Evolutionary conservation across 2,888 invertebrate genomes (phyloP).

Genomic region (Caenorhabditis angaria): DNA sequence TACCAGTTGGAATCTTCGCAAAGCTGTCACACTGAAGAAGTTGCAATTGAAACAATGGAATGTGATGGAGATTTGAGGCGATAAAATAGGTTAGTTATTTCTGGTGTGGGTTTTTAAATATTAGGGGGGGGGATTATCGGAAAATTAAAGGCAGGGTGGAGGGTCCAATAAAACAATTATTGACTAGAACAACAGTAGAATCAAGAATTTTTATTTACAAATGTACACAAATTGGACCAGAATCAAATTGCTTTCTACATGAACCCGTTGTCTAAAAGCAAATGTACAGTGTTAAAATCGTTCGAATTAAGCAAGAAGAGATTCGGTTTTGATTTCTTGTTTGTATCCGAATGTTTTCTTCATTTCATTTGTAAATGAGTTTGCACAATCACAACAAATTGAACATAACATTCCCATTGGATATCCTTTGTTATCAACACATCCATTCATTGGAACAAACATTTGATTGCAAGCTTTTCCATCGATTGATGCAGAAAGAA

Average conservation of each 20-base stretch:
- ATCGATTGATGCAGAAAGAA: constrained; percentile 30
- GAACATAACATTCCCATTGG: constrained; percentile 69
- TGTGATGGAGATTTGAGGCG: no score
- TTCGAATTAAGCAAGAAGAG: background rate
- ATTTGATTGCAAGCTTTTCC: constrained; percentile 60
- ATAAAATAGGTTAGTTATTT: no score
- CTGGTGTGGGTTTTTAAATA: no score
- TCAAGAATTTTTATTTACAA: constrained; percentile 2
- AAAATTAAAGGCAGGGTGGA: no score
- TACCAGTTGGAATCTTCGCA: no score
- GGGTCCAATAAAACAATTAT: no score
- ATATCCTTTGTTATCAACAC: constrained; percentile 61
- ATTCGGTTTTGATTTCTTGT: constrained; percentile 20
- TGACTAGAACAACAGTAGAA: no score
- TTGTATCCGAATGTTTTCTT: constrained; percentile 62
- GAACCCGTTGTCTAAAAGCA: constrained; percentile 1
- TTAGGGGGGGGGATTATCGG: no score
- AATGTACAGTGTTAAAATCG: background rate
- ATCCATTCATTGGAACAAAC: constrained; percentile 65
- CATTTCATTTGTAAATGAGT: constrained; percentile 59
- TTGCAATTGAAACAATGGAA: no score
- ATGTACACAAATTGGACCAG: background rate
- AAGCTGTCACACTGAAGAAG: no score
- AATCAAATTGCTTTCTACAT: background rate
- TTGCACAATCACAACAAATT: constrained; percentile 67